These are phyloP conservation scores for Formica exsecta DNA, from an alignment of 1,140 invertebrate genomes.

Conservation along the genomic window DNA sequence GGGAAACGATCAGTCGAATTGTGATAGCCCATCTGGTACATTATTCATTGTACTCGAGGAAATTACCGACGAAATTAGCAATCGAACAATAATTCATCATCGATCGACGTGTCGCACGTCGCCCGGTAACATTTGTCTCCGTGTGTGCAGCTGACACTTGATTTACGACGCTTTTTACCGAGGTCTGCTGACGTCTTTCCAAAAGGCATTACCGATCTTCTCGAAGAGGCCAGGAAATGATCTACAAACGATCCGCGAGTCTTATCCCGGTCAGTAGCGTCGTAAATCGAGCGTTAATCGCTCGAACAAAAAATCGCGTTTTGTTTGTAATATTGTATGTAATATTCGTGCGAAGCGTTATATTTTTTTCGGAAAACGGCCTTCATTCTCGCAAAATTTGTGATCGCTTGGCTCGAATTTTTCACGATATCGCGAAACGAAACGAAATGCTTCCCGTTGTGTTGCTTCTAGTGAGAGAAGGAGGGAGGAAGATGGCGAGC, in stretches of 20 bases:
- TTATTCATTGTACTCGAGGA: neutral
- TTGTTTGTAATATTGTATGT: neutral
- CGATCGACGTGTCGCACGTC: slow-evolving; percentile 53
- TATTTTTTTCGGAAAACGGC: neutral
- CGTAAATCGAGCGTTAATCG: slow-evolving; percentile 36
- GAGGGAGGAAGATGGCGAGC: slow-evolving; percentile 37
- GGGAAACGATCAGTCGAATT: neutral
- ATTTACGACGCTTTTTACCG: slow-evolving; percentile 65
- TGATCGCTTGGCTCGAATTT: neutral
- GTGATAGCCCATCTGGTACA: neutral
- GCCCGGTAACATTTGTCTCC: slow-evolving; percentile 55
- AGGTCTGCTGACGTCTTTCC: too few species aligned
- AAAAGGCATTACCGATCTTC: slow-evolving; percentile 27
- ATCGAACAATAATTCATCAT: slow-evolving; percentile 64
- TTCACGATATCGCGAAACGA: slow-evolving; percentile 10
- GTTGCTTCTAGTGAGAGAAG: slow-evolving; percentile 43
- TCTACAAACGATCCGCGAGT: neutral
- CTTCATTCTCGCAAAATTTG: neutral
- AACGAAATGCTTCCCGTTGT: slow-evolving; percentile 26
- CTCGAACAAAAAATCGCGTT: neutral
- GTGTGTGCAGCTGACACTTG: slow-evolving; percentile 52
- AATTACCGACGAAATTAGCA: slow-evolving; percentile 53
- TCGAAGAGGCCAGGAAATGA: neutral
- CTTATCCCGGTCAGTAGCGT: neutral
- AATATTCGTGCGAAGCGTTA: neutral